These are phyloP conservation scores for Drosophila nikananu DNA, from an alignment of 1,140 invertebrate species.

Conservation along the genomic window DNA sequence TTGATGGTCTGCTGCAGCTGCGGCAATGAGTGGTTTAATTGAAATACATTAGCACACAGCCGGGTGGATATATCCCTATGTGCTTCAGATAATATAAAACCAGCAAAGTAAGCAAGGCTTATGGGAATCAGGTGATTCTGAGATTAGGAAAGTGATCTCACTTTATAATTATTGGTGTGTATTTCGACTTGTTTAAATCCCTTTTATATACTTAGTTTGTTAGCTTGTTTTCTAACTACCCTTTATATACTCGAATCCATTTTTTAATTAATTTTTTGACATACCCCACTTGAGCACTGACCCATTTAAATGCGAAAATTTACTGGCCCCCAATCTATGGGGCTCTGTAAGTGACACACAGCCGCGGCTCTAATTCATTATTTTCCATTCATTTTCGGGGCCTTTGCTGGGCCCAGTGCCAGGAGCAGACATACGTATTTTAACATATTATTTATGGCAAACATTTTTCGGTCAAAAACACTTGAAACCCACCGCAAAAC, in stretches of 20 bases:
- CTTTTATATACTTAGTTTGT: neutral
- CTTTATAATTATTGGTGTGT: neutral
- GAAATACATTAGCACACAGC: conserved; percentile 56
- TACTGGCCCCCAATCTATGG: conserved; percentile 32
- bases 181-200: neutral
- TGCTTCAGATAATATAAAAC: neutral
- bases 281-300: conserved; percentile 13
- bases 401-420: conserved; percentile 38
- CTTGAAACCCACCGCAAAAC: conserved; percentile 37
- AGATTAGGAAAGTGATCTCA: neutral
- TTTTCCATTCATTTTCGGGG: conserved; percentile 32
- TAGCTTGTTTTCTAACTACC: too few species aligned
- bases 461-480: conserved; percentile 49
- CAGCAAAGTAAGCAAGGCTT: neutral
- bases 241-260: neutral
- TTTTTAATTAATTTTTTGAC: conserved; percentile 6
- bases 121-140: neutral
- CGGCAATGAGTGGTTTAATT: conserved; percentile 56
- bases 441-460: conserved; percentile 72
- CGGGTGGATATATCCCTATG: neutral
- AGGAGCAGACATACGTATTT: conserved; percentile 59
- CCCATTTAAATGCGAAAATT: conserved; percentile 34
- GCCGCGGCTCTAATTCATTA: conserved; percentile 64
- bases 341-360: conserved; percentile 31
- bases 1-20: conserved; percentile 36